Conservation (phyloP, 2,888 invertebrate genomes). For the Cacoxenus indagator region DNA sequence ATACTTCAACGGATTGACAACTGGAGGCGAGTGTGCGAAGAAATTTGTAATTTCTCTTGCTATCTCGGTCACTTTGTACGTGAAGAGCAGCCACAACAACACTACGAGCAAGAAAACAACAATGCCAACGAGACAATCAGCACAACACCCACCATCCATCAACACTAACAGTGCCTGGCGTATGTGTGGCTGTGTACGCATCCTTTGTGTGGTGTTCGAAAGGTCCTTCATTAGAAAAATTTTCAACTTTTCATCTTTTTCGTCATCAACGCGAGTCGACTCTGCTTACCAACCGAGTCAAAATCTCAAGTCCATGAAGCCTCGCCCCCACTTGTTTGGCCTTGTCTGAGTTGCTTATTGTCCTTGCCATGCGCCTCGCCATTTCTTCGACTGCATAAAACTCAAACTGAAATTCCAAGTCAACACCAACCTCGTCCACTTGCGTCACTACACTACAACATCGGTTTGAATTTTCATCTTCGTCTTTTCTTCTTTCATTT, state of each 20-base stretch:
- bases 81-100: slow-evolving; percentile 19
- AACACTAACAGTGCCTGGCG: slow-evolving; percentile 15
- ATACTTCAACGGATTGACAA: slow-evolving; percentile 66
- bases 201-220: slow-evolving; percentile 57
- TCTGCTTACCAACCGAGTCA: not conserved
- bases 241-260: slow-evolving; percentile 65
- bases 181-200: slow-evolving; percentile 29
- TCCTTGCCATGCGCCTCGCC: slow-evolving; percentile 37
- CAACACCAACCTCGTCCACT: too few species aligned
- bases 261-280: slow-evolving; percentile 54
- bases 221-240: slow-evolving; percentile 65
- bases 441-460: too few species aligned
- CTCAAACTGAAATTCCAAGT: too few species aligned
- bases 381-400: too few species aligned
- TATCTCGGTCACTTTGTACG: slow-evolving; percentile 22
- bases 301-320: slow-evolving; percentile 58
- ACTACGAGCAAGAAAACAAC: slow-evolving; percentile 14
- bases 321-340: slow-evolving; percentile 44
- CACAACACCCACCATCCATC: slow-evolving; percentile 16
- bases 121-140: slow-evolving; percentile 1
- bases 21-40: slow-evolving; percentile 51
- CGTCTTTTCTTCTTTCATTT: slow-evolving; percentile 13
- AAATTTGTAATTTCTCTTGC: slow-evolving; percentile 57
- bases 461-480: slow-evolving; percentile 54
- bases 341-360: too few species aligned